These are phyloP conservation scores for Hedychridium roseum DNA, from an alignment of 2,888 invertebrate species.

Conservation along the genomic window DNA sequence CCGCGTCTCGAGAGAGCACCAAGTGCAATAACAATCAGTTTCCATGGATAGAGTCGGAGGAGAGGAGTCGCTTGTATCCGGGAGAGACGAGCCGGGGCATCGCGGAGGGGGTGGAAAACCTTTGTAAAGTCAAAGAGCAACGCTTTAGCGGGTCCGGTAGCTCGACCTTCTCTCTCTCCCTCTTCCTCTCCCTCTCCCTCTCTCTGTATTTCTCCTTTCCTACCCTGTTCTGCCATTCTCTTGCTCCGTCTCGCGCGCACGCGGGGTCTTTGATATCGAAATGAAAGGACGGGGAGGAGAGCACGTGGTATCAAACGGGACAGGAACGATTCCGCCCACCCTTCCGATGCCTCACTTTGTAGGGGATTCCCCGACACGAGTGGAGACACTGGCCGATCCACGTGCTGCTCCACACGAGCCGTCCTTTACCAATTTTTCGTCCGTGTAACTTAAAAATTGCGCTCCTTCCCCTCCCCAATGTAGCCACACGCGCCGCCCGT, in stretches of 20 bases:
- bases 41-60: no score
- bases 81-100: background rate
- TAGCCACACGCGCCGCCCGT: no score
- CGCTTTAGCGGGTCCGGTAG: conserved; percentile 37
- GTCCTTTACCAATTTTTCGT: no score
- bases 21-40: no score
- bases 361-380: no score
- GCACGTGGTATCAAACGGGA: conserved; percentile 35
- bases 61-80: no score
- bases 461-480: no score
- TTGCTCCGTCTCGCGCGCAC: conserved; percentile 9
- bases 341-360: no score
- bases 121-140: conserved; percentile 42
- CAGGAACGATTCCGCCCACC: conserved; percentile 28
- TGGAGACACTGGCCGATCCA: no score
- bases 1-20: no score
- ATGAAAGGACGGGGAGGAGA: conserved; percentile 23
- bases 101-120: conserved; percentile 15
- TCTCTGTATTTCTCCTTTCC: conserved; percentile 4
- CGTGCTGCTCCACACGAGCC: no score
- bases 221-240: background rate
- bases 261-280: conserved; percentile 40
- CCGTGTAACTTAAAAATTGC: no score
- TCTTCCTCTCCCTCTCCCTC: background rate
- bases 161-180: conserved; percentile 18